Percentiles rank a stretch among this genome's conserved stretches.
Evolutionary conservation across 1,140 invertebrate genomes (phyloP).

Genomic region (Helicorthomorpha holstii): DNA sequence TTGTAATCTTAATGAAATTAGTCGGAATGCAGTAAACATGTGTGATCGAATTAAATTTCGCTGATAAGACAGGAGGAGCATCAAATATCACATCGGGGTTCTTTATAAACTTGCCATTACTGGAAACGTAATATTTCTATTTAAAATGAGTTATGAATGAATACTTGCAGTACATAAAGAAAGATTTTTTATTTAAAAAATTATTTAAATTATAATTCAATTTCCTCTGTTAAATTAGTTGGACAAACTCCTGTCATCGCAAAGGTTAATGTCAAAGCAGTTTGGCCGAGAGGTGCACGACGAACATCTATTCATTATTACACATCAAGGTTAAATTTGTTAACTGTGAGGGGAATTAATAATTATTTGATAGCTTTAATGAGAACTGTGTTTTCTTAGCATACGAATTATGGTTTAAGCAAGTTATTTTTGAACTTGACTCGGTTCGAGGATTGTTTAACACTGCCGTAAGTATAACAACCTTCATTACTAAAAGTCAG

Average conservation of each 20-base stretch:
- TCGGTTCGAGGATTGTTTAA: slow-evolving; percentile 71
- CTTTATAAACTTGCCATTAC: too few relatives aligned
- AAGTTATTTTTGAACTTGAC: slow-evolving; percentile 93
- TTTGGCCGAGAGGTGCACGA: slow-evolving; percentile 63
- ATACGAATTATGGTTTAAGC: slow-evolving; percentile 99
- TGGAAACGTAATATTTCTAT: too few relatives aligned
- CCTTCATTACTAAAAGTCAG: neutral
- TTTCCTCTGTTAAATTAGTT: too few relatives aligned
- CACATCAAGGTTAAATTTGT: slow-evolving; percentile 69
- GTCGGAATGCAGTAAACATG: too few relatives aligned
- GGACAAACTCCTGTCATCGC: slow-evolving; percentile 71
- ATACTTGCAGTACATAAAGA: too few relatives aligned
- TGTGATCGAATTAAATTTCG: too few relatives aligned
- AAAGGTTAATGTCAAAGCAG: slow-evolving; percentile 59
- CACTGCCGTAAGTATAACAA: slow-evolving; percentile 31
- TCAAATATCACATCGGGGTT: too few relatives aligned
- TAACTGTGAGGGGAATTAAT: neutral
- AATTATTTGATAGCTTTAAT: neutral
- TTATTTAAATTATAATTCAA: too few relatives aligned
- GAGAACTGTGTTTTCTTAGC: slow-evolving; percentile 39
- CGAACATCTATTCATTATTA: slow-evolving; percentile 94
- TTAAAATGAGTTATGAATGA: too few relatives aligned
- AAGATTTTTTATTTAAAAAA: too few relatives aligned
- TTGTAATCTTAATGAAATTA: too few relatives aligned
- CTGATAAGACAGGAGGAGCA: too few relatives aligned